These are phyloP conservation scores for Griposia aprilina DNA, from an alignment of 2,888 invertebrate species.

Conservation along the genomic window DNA sequence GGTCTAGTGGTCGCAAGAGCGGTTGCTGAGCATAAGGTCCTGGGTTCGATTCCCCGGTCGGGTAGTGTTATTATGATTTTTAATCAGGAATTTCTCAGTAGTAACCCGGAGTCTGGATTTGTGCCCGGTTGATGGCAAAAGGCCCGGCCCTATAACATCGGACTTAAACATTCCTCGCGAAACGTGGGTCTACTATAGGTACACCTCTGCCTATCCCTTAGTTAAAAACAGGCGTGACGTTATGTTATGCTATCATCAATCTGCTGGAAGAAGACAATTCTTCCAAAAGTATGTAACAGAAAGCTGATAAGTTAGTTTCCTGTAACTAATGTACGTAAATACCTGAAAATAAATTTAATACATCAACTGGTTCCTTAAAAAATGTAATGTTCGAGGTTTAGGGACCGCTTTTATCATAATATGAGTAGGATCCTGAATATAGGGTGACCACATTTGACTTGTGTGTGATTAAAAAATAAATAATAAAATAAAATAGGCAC, in stretches of 20 bases:
- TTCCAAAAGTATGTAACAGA: neutral
- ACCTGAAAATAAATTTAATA: constrained; percentile 50
- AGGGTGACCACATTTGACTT: constrained; percentile 37
- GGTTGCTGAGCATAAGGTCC: too few relatives aligned
- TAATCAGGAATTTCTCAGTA: neutral
- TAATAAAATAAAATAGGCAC: too few relatives aligned
- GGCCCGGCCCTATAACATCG: neutral
- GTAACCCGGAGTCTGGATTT: neutral
- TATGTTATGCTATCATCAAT: neutral
- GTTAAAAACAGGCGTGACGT: too few relatives aligned
- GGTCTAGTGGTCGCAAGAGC: neutral
- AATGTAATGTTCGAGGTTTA: constrained; percentile 30
- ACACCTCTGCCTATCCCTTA: neutral
- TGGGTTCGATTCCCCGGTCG: neutral
- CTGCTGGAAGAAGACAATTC: neutral
- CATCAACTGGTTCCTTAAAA: constrained; percentile 48
- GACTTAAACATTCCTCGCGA: neutral
- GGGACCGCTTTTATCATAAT: constrained; percentile 49
- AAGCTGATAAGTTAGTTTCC: constrained; percentile 16
- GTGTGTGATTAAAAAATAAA: constrained; percentile 8
- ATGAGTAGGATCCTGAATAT: constrained; percentile 45
- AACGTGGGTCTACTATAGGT: neutral
- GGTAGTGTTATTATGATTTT: neutral
- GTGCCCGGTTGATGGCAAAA: neutral
- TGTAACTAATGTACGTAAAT: constrained; percentile 8